phyloP scores from a whole-genome alignment of 2,797 vertebrate genomes.

The Anguilla obscura region DNA sequence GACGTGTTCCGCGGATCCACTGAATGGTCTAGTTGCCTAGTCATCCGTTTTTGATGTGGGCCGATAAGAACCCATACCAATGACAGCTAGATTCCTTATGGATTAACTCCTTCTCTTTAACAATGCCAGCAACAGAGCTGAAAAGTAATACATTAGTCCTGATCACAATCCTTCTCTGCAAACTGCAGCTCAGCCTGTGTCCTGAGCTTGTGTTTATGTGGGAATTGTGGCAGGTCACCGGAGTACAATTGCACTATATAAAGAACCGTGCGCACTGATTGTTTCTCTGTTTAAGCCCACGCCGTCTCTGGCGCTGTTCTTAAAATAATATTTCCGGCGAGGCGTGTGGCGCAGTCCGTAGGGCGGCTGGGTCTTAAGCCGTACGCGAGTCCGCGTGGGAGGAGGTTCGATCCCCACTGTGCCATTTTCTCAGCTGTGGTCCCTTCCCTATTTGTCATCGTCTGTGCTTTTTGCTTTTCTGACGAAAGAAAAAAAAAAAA shows the following conservation, averaged over 20 bases:
- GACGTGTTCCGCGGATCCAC: constrained; percentile 49
- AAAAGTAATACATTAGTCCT: constrained; percentile 29
- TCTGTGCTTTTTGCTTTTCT: not conserved
- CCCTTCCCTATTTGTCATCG: not conserved
- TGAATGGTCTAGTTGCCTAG: constrained; percentile 29
- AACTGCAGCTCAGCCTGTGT: not conserved
- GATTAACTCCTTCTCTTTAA: constrained; percentile 35
- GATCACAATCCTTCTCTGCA: not conserved
- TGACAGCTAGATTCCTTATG: constrained; percentile 42
- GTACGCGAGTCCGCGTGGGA: not conserved
- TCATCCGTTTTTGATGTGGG: constrained; percentile 32
- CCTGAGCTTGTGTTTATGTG: not conserved
- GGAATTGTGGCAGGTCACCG: constrained; percentile 2
- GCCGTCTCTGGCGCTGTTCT: not conserved
- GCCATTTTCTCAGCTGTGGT: not conserved
- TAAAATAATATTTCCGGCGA: constrained; percentile 16
- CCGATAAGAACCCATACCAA: constrained; percentile 37
- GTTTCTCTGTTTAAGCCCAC: not conserved
- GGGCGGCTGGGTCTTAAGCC: not conserved
- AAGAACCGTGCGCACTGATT: not conserved
- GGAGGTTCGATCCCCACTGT: too few relatives aligned
- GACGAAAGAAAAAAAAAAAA: not conserved
- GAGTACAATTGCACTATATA: not conserved
- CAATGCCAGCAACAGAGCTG: constrained; percentile 29
- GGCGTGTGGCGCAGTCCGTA: not conserved